Evolutionary conservation across 2,797 vertebrate species (phyloP).

Genomic region (Pygocentrus nattereri): DNA sequence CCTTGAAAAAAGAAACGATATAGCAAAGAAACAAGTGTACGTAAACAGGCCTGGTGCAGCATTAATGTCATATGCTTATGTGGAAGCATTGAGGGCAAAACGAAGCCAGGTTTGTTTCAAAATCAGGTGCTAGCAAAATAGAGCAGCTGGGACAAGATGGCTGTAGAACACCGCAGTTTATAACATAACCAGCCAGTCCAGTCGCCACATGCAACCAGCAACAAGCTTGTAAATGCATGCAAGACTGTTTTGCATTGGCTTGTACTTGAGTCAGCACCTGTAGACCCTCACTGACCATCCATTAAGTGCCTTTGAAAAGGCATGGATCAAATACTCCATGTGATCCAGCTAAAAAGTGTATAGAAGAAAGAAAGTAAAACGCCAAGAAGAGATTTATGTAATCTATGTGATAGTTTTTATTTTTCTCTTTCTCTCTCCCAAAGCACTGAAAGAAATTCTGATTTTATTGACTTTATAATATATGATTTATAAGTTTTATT

Average conservation of each 20-base stretch:
- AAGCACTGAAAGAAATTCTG: constrained; percentile 81
- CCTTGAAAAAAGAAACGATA: not conserved
- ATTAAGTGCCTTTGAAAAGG: constrained; percentile 44
- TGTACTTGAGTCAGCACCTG: constrained; percentile 38
- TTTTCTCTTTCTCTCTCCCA: constrained; percentile 60
- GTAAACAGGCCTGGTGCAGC: not conserved
- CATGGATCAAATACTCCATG: constrained; percentile 60
- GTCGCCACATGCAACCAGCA: not conserved
- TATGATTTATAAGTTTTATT: constrained; percentile 76
- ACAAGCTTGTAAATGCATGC: not conserved
- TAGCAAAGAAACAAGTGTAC: not conserved
- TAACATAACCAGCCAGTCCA: not conserved
- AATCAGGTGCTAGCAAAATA: constrained; percentile 25
- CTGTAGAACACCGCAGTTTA: not conserved
- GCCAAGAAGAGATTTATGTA: constrained; percentile 54
- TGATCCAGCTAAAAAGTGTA: constrained; percentile 65
- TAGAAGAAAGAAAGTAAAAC: constrained; percentile 52
- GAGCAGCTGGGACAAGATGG: not conserved
- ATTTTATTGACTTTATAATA: constrained; percentile 79
- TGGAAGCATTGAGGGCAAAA: not conserved
- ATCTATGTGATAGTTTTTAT: constrained; percentile 61
- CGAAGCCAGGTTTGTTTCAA: not conserved
- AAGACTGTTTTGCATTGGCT: constrained; percentile 5
- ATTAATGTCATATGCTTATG: not conserved
- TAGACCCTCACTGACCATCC: constrained; percentile 13